These are phyloP conservation scores for Cyprinodon diabolis DNA, from an alignment of 2,797 vertebrate species.

Conservation along the genomic window DNA sequence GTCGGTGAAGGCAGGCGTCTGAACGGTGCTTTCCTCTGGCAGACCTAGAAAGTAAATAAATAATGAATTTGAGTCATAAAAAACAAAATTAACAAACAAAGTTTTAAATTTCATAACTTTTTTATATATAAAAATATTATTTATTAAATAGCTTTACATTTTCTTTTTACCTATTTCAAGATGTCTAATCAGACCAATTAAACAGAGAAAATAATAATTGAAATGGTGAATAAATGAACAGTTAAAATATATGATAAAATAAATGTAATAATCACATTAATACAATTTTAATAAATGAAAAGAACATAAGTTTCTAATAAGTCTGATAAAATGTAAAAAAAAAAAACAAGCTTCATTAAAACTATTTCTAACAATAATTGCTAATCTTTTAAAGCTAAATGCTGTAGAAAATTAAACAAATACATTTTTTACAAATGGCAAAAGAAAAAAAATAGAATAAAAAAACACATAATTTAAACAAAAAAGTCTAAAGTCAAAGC, in stretches of 20 bases:
- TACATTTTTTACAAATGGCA: too few species aligned
- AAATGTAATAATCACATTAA: neutral
- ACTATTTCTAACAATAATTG: neutral
- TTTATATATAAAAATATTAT: too few species aligned
- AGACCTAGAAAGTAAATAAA: constrained; percentile 79
- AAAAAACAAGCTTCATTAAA: too few species aligned
- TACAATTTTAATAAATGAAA: neutral
- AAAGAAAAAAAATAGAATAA: neutral
- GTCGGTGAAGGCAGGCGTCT: constrained; percentile 91
- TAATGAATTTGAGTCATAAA: too few species aligned
- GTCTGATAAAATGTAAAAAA: neutral
- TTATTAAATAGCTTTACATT: neutral
- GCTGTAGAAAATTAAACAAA: neutral
- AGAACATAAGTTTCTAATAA: neutral
- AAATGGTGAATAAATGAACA: too few species aligned
- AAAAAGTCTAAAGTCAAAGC: neutral
- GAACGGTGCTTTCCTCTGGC: constrained; percentile 86
- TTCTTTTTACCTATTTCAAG: too few species aligned
- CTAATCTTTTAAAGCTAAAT: neutral
- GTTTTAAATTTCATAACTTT: too few species aligned
- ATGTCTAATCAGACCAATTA: neutral
- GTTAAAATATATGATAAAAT: neutral
- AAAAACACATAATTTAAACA: neutral
- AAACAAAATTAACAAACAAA: too few species aligned
- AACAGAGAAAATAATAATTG: neutral